phyloP scores from a whole-genome alignment of 2,113 vertebrate genomes.

The Carollia perspicillata region DNA sequence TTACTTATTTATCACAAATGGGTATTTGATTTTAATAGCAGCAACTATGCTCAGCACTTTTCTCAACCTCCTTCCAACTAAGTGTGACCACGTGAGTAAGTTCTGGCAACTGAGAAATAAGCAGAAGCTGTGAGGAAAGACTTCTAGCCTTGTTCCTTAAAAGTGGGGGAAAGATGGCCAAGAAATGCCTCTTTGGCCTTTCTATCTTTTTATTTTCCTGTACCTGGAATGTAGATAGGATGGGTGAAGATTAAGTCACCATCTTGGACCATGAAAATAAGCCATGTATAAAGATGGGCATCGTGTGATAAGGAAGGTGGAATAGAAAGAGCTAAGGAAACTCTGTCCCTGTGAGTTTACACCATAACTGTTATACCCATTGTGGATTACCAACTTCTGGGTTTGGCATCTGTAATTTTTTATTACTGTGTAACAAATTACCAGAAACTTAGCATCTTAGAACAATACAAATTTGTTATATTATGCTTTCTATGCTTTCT shows the following conservation, averaged over 20 bases:
- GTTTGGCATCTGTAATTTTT: not conserved
- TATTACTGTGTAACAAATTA: not conserved
- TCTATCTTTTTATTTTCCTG: not conserved
- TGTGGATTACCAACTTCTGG: not conserved
- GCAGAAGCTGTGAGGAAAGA: not conserved
- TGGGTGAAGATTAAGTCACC: not conserved
- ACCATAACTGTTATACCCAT: not conserved
- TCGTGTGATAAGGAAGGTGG: not conserved
- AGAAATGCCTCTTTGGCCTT: not conserved
- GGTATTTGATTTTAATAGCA: not conserved
- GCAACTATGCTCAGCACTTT: not conserved
- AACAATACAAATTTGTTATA: not conserved
- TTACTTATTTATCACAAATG: not conserved
- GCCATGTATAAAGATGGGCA: not conserved
- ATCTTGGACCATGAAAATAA: not conserved
- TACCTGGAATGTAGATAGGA: not conserved
- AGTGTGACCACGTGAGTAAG: not conserved
- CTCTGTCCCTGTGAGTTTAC: not conserved
- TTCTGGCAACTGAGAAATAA: not conserved
- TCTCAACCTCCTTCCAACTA: not conserved
- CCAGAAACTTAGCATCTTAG: not conserved
- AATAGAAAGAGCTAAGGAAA: not conserved
- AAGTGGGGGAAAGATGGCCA: not conserved
- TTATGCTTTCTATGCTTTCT: not conserved
- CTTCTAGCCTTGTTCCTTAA: not conserved